Base-by-base conservation (phyloP, 2,797 vertebrate species). In the Triplophysa yarkandensis region DNA sequence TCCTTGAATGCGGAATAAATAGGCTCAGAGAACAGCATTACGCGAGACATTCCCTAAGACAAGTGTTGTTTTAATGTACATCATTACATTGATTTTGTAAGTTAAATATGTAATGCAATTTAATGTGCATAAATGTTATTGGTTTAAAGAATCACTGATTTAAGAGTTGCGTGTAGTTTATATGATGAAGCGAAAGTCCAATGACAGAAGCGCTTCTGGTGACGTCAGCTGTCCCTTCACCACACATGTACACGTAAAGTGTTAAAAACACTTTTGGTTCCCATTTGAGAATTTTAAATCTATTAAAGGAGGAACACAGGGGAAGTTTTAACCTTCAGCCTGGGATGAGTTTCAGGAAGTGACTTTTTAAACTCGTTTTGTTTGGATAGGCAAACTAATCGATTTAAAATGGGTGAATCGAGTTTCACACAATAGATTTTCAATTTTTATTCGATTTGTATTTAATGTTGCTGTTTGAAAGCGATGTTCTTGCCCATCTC, bases 1-100 rank as follows among this genome's bases (percentile, higher is more conserved):
- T 39, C 21, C 30, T 30, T 28, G 58, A 44, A 50, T 16, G 43
- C 43, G 73, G 21, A 68, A 75, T 73, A 50, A 60, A 50, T 32
- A 68, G 54, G 63, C 41, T 72, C 58, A 66, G 57, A 41, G 19
- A 46, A 48, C 61, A 7, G 64, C 32, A 71, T 67, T 74, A 80
- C 83, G 83, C 17, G 77, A 77, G 68, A 55, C 68, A 83, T 83
- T 77, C 43, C 41, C 41, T 17, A 74, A 74, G 39, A 3, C 8
- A 32, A 30, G 9, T 28, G 2, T 28, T 57, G 54, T n/a, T n/a
- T n/a, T n/a, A n/a, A n/a, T n/a, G n/a, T n/a, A n/a, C n/a, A n/a
- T n/a, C n/a, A n/a, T n/a, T n/a, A n/a, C n/a, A n/a, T 13, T 4
- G n/a, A 10, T 30, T 48, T 46, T 39, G 6, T 19, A 41, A 52